Percentiles rank a stretch among this genome's conserved stretches.
Evolutionary conservation across 2,113 vertebrate species (phyloP).

Genomic region (Solea solea): DNA sequence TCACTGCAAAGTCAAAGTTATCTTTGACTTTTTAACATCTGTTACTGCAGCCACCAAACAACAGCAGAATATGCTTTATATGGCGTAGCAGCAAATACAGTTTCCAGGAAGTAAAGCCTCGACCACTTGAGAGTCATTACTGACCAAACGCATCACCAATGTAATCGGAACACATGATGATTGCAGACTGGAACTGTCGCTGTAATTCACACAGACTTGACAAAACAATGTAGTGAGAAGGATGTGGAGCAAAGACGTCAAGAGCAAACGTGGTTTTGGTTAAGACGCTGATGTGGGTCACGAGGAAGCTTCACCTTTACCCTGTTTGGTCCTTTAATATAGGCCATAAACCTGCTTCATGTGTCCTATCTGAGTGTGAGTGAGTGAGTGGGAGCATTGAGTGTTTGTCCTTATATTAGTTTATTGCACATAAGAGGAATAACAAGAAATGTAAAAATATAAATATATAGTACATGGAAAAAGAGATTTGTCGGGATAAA

Average conservation of each 20-base stretch:
- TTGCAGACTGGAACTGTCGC: background rate
- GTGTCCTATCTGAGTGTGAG: constrained; percentile 1
- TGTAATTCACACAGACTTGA: background rate
- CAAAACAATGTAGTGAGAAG: background rate
- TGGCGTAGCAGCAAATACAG: background rate
- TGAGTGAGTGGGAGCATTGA: constrained; percentile 30
- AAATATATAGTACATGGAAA: too few species aligned
- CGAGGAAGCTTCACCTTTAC: constrained; percentile 7
- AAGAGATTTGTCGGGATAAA: too few species aligned
- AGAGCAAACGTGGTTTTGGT: background rate
- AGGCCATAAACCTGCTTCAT: constrained; percentile 11
- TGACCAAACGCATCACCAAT: background rate
- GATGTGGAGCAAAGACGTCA: too few species aligned
- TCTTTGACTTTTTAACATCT: background rate
- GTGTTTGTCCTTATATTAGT: constrained; percentile 4
- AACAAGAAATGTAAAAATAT: too few species aligned
- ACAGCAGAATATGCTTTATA: background rate
- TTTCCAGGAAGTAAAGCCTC: constrained; percentile 39
- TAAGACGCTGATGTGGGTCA: background rate
- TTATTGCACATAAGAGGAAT: background rate
- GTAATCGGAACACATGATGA: constrained; percentile 12
- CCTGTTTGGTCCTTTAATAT: constrained; percentile 5
- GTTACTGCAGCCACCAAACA: background rate
- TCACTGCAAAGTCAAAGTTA: background rate
- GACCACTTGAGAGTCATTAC: constrained; percentile 9